phyloP scores from a whole-genome alignment of 2,888 invertebrate species.

The Pollenia griseotomentosa region DNA sequence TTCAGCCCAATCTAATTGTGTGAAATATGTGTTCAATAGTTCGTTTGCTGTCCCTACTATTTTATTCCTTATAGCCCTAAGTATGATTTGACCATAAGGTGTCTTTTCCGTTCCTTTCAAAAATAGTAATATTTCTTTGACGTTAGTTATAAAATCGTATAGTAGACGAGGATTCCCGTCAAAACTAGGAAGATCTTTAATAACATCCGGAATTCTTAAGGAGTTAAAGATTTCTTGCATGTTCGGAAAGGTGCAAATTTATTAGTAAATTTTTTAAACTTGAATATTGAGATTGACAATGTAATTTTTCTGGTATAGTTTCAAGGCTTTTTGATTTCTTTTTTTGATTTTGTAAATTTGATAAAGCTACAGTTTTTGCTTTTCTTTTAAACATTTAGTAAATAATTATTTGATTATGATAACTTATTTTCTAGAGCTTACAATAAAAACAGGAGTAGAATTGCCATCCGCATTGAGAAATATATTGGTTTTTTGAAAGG shows the following conservation, averaged over 20 bases:
- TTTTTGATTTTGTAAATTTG: slow-evolving; percentile 17
- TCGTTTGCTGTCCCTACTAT: slow-evolving; percentile 73
- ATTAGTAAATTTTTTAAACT: background rate
- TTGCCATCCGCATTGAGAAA: slow-evolving; percentile 24
- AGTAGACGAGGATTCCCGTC: slow-evolving; percentile 67
- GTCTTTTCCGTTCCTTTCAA: slow-evolving; percentile 49
- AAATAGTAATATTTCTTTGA: slow-evolving; percentile 70
- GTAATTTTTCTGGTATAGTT: slow-evolving; percentile 11
- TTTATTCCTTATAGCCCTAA: slow-evolving; percentile 72
- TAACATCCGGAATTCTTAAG: slow-evolving; percentile 60
- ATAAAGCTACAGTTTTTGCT: slow-evolving; percentile 14
- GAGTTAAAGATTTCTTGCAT: slow-evolving; percentile 29
- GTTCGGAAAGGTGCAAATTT: background rate
- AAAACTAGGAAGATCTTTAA: slow-evolving; percentile 65
- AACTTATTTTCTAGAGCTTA: slow-evolving; percentile 19
- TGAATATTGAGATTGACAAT: background rate
- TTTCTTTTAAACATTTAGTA: slow-evolving; percentile 17
- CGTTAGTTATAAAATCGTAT: slow-evolving; percentile 69
- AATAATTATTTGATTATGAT: slow-evolving; percentile 10
- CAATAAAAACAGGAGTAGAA: background rate
- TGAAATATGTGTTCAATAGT: slow-evolving; percentile 71
- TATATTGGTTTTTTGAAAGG: slow-evolving; percentile 3
- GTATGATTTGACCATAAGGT: slow-evolving; percentile 59
- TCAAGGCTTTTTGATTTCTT: slow-evolving; percentile 17
- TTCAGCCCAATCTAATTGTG: slow-evolving; percentile 40